Conservation (phyloP, 2,113 vertebrate genomes). For the Nycticorax nycticorax region DNA sequence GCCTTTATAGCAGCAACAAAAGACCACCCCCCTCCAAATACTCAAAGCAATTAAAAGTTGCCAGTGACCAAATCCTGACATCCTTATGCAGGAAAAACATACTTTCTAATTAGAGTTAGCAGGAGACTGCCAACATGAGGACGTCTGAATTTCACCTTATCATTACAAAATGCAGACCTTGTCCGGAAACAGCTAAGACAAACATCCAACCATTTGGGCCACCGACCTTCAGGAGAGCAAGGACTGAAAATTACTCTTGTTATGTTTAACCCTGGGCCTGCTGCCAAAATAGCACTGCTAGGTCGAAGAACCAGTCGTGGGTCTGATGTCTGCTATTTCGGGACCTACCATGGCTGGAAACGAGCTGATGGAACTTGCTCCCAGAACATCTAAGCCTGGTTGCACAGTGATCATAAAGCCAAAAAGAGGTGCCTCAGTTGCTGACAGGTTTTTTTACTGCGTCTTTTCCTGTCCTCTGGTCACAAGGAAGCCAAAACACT, state of each 20-base stretch:
- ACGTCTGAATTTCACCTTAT: background rate
- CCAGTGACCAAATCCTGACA: background rate
- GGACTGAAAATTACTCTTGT: conserved; percentile 59
- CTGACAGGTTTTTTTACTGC: background rate
- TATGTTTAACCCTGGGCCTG: conserved; percentile 64
- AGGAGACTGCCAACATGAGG: background rate
- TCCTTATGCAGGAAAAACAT: background rate
- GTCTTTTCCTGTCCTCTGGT: background rate
- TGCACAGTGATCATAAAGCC: background rate
- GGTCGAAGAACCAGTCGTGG: conserved; percentile 18
- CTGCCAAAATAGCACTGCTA: conserved; percentile 53
- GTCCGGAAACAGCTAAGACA: conserved; percentile 43
- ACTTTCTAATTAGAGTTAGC: background rate
- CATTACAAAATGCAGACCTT: conserved; percentile 55
- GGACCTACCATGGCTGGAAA: conserved; percentile 28
- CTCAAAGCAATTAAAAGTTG: background rate
- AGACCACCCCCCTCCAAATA: background rate
- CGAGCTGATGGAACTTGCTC: conserved; percentile 28
- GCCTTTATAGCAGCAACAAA: background rate
- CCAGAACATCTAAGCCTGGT: conserved; percentile 9
- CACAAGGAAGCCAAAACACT: background rate
- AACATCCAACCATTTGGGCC: conserved; percentile 60
- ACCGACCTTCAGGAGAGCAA: conserved; percentile 57
- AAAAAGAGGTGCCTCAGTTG: background rate
- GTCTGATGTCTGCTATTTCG: conserved; percentile 52